These are phyloP conservation scores for Lacerta viridis DNA, from an alignment of 2,797 vertebrate species.

Conservation along the genomic window DNA sequence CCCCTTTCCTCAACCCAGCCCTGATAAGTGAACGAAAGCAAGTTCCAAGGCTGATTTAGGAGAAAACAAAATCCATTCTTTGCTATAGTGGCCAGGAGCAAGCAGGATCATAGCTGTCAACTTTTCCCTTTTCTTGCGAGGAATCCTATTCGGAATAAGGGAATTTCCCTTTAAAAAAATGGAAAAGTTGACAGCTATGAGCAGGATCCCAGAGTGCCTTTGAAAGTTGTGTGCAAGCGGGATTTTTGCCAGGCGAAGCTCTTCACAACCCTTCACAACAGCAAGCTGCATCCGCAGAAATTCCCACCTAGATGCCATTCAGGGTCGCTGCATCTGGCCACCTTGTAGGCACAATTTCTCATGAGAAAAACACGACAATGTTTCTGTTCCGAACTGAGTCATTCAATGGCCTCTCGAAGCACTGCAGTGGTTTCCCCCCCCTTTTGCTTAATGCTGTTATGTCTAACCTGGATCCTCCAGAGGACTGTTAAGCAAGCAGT, in stretches of 20 bases:
- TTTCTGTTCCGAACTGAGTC: background rate
- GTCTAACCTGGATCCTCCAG: background rate
- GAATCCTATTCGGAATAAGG: no score
- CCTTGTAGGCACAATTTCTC: background rate
- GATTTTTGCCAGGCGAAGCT: background rate
- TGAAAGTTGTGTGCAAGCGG: background rate
- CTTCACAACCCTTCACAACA: background rate
- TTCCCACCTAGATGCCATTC: background rate
- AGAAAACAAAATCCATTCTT: background rate
- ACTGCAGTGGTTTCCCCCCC: background rate
- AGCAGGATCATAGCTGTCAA: no score
- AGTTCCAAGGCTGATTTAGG: background rate
- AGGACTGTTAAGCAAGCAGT: background rate
- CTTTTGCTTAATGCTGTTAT: background rate
- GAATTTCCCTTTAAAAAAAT: no score
- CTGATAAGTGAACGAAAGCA: background rate
- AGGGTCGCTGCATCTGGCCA: background rate
- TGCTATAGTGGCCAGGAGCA: background rate
- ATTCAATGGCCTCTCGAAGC: background rate
- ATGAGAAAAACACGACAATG: constrained; percentile 11
- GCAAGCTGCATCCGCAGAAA: background rate
- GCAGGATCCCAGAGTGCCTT: background rate
- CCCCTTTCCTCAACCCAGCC: fast-evolving
- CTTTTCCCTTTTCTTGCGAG: no score
- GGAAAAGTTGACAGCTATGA: no score